phyloP scores from a whole-genome alignment of 2,113 vertebrate species.

The Anthoscopus minutus region DNA sequence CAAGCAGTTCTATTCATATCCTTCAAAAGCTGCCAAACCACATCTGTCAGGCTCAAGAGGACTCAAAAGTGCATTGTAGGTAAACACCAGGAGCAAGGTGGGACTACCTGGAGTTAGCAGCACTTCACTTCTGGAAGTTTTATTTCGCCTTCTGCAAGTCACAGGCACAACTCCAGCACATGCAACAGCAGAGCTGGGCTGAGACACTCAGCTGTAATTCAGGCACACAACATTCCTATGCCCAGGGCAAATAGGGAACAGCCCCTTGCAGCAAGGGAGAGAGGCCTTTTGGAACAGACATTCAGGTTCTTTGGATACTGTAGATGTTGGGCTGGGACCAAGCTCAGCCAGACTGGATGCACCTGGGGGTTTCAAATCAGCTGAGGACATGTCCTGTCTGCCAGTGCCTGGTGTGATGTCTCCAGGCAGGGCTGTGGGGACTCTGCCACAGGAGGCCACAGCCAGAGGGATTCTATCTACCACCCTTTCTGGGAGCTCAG shows the following conservation, averaged over 20 bases:
- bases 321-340: not conserved
- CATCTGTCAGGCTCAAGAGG: not conserved
- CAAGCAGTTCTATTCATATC: slow-evolving; percentile 14
- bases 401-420: not conserved
- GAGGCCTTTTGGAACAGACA: not conserved
- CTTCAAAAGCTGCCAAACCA: slow-evolving; percentile 7
- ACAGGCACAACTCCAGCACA: fast-evolving
- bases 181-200: not conserved
- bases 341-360: not conserved
- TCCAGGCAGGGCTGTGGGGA: not conserved
- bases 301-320: not conserved
- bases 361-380: not conserved
- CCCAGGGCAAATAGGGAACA: not conserved
- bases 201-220: not conserved
- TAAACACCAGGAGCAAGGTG: not conserved
- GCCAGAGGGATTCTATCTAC: not conserved
- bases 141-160: not conserved
- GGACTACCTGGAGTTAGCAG: not conserved
- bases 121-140: not conserved
- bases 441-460: not conserved
- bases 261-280: not conserved
- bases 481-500: not conserved
- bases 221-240: not conserved
- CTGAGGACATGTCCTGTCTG: not conserved
- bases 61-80: not conserved